Evolutionary conservation across 2,888 invertebrate genomes (phyloP).

Genomic region (Marronus borbonicus): DNA sequence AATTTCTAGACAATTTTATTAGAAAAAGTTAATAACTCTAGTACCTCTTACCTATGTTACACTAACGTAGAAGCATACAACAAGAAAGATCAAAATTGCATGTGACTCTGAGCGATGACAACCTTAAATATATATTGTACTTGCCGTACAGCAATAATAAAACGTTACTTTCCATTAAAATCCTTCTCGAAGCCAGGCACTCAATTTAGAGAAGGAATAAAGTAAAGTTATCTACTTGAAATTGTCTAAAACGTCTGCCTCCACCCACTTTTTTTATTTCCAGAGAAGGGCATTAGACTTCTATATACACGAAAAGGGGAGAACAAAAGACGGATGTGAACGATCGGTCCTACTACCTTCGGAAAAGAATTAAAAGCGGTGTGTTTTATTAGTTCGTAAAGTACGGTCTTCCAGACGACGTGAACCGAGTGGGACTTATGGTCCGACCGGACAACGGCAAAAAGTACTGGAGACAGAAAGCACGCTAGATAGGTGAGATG

Average conservation of each 20-base stretch:
- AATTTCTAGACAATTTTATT: too few relatives aligned
- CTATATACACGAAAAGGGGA: slow-evolving; percentile 1
- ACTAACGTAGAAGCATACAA: too few relatives aligned
- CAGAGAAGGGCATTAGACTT: slow-evolving; percentile 5
- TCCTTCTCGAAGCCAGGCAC: slow-evolving; percentile 18
- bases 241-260: slow-evolving; percentile 14
- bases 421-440: slow-evolving; percentile 17
- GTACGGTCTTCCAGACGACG: slow-evolving; percentile 28
- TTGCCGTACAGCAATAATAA: neutral
- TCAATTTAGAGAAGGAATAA: slow-evolving; percentile 19
- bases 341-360: slow-evolving; percentile 26
- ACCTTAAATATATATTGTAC: too few relatives aligned
- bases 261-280: neutral
- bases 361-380: slow-evolving; percentile 46
- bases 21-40: too few relatives aligned
- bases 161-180: neutral
- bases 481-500: slow-evolving; percentile 54
- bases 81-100: too few relatives aligned
- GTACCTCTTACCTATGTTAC: too few relatives aligned
- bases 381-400: slow-evolving; percentile 46
- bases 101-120: too few relatives aligned
- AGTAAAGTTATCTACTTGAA: slow-evolving; percentile 7
- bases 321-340: slow-evolving; percentile 27
- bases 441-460: neutral
- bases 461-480: neutral